These are phyloP conservation scores for Ferdinandea cuprea DNA, from an alignment of 2,888 invertebrate genomes.

Conservation along the genomic window DNA sequence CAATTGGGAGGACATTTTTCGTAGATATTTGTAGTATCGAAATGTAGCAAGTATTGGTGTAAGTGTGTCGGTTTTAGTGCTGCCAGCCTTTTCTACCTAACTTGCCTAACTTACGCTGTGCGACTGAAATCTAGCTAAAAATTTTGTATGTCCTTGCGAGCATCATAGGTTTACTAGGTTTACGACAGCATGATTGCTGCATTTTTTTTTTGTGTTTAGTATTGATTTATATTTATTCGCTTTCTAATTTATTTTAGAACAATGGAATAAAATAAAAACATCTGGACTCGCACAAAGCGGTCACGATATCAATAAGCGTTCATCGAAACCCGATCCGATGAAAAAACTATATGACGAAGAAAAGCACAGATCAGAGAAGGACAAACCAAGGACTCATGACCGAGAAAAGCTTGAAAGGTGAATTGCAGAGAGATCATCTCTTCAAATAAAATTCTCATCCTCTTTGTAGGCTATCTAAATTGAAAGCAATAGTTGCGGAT, in stretches of 20 bases:
- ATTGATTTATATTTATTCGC: not conserved
- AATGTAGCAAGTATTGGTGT: too few species aligned
- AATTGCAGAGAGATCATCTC: not conserved
- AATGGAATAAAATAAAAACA: constrained; percentile 92
- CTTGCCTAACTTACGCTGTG: too few species aligned
- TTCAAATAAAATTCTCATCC: not conserved
- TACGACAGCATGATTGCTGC: too few species aligned
- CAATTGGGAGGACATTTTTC: too few species aligned
- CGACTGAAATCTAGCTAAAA: too few species aligned
- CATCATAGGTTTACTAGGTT: too few species aligned
- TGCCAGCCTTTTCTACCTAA: too few species aligned
- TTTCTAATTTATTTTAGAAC: constrained; percentile 83
- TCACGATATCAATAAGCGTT: constrained; percentile 80
- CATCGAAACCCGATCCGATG: constrained; percentile 77
- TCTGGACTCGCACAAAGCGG: constrained; percentile 84
- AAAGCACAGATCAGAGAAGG: constrained; percentile 86
- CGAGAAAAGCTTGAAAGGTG: constrained; percentile 85
- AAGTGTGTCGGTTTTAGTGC: too few species aligned
- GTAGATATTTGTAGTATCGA: too few species aligned
- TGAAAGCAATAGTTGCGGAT: constrained; percentile 84
- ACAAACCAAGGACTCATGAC: constrained; percentile 85
- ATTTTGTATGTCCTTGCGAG: too few species aligned
- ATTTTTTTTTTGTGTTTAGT: not conserved
- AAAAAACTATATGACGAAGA: constrained; percentile 79
- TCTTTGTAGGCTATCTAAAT: constrained; percentile 79